Evolutionary conservation across 2,888 invertebrate genomes (phyloP), one percentile per base, ranked within the genome.

Genomic region (Eilema griseolum): DNA sequence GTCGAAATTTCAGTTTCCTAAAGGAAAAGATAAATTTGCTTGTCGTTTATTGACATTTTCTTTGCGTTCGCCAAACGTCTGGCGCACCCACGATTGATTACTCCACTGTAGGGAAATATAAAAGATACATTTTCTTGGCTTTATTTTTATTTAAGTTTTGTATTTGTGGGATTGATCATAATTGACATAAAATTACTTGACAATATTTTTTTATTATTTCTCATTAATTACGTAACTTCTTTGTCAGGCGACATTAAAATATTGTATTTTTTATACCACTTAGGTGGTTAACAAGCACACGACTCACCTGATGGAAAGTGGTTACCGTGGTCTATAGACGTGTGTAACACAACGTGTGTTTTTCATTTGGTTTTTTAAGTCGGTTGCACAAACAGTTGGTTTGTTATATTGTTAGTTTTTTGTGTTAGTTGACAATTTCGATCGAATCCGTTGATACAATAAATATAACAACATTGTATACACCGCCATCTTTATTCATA

Each of bases 1-100:
- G 88, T 86, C 84, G 79, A 89, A 90, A 90, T 90, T 92, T 90
- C 92, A 93, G 92, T 92, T 92, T 92, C 91, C 91, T 83, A 70
- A 68, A 78, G 88, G 88, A 89, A 89, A 84, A 89, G 88, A 92
- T 92, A 91, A 90, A 91, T 90, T 91, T 88, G 85, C 86, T 83
- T 85, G 85, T 86, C 86, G 79, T 85, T 85, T 89, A 88, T 89
- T 90, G 90, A 89, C 88, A 87, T 86, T 88, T 87, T 85, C 86
- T 82, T 85, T 82, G 74, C 77, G 75, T 76, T 82, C 76, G 75
- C 78, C 80, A 85, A 83, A 80, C 83, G 83, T 83, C 80, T 83
- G 88, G 79, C 81, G 76, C 80, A 81, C 80, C 64, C 75, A 66
- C 86, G 84, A 91, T 89, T 90, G 91, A 91, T 91, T 88, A 85